A percentile compares a stretch with the other conserved stretches of the same genome.
Evolutionary conservation across 2,113 vertebrate species (phyloP).

Genomic region (Lepidothrix coronata): DNA sequence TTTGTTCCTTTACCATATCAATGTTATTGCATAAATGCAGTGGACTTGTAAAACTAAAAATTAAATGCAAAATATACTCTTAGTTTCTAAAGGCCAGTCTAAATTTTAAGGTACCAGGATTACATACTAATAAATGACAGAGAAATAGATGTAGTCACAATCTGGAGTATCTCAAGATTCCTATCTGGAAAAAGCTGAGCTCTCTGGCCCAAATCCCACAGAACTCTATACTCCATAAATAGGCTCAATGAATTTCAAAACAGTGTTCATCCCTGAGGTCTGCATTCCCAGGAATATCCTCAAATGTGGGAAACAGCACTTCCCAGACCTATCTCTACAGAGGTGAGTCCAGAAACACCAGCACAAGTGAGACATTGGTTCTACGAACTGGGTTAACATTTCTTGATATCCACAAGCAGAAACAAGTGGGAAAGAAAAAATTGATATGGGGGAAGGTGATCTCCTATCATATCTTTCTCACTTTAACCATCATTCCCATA

Average conservation of each 20-base stretch:
- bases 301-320: neutral
- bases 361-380: neutral
- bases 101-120: neutral
- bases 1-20: neutral
- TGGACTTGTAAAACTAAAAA: neutral
- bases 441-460: neutral
- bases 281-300: neutral
- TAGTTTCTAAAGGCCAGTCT: neutral
- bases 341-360: neutral
- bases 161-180: neutral
- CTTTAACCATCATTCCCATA: neutral
- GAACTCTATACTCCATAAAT: neutral
- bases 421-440: neutral
- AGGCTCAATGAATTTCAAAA: neutral
- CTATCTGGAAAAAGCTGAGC: neutral
- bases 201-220: neutral
- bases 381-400: neutral
- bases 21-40: neutral
- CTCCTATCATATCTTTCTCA: neutral
- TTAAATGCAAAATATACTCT: neutral
- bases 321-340: neutral
- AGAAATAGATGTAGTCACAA: neutral
- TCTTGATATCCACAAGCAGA: neutral
- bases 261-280: neutral
- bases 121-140: neutral